A percentile compares a stretch with the other conserved stretches of the same genome.
These are phyloP conservation scores for Nipponia nippon DNA, from an alignment of 2,113 vertebrate genomes.

Conservation along the genomic window DNA sequence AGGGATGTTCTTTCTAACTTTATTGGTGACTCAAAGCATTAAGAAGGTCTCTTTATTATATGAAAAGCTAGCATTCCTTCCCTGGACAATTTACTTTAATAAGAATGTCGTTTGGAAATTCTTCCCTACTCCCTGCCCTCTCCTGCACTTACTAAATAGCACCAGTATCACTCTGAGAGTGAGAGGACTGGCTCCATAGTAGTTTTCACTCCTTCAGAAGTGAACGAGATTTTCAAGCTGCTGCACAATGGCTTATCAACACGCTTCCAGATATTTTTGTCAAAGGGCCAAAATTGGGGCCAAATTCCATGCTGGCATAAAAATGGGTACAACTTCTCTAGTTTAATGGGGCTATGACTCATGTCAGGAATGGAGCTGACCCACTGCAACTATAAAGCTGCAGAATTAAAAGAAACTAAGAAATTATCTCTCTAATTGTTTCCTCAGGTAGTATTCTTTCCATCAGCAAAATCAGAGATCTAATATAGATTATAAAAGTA, in stretches of 20 bases:
- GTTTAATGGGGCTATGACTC: neutral
- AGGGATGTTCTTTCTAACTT: neutral
- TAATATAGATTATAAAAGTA: neutral
- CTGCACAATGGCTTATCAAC: neutral
- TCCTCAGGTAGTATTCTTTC: neutral
- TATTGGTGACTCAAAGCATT: neutral
- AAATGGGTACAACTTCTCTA: neutral
- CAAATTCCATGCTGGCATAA: neutral
- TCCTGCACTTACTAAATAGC: neutral
- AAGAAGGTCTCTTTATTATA: neutral
- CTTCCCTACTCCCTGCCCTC: neutral
- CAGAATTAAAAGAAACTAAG: neutral
- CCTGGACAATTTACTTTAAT: neutral
- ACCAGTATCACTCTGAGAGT: neutral
- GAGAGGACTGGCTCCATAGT: neutral
- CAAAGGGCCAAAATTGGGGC: neutral
- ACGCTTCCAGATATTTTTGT: neutral
- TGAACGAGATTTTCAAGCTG: neutral
- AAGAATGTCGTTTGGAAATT: neutral
- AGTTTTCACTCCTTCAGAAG: neutral
- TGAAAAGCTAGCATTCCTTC: neutral
- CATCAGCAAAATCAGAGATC: neutral
- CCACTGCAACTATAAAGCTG: neutral
- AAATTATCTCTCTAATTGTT: neutral
- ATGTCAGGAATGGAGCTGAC: neutral